A percentile compares a stretch with the other conserved stretches of the same genome.
phyloP scores from a whole-genome alignment of 2,797 vertebrate species.

The Bucorvus abyssinicus region DNA sequence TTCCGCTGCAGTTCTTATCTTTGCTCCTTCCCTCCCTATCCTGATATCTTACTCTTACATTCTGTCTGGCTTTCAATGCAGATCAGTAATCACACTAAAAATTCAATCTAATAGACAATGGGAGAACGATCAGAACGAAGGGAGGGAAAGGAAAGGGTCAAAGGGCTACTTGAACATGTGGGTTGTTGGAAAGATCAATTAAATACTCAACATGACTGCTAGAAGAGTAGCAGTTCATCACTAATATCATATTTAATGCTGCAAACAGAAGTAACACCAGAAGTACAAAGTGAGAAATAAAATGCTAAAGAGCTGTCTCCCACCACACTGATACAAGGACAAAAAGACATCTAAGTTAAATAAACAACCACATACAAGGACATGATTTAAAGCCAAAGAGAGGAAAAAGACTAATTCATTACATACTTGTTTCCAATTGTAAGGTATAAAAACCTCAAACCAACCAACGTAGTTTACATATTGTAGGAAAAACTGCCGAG shows the following conservation, averaged over 20 bases:
- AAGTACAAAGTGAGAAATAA: not conserved
- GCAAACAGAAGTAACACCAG: not conserved
- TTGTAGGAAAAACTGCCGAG: not conserved
- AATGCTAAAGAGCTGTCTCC: not conserved
- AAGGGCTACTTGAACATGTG: conserved; percentile 32
- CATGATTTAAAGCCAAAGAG: not conserved
- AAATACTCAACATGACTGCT: not conserved
- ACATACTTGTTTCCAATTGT: not conserved
- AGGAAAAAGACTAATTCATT: not conserved
- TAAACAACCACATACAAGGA: not conserved
- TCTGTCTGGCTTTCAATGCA: conserved; percentile 61
- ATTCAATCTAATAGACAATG: conserved; percentile 84
- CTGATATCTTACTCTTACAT: conserved; percentile 76
- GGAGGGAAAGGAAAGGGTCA: conserved; percentile 40
- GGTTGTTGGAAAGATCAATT: not conserved
- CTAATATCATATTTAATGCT: not conserved
- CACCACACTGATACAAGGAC: not conserved
- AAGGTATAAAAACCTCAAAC: not conserved
- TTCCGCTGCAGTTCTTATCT: conserved; percentile 80
- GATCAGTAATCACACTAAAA: conserved; percentile 85
- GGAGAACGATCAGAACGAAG: conserved; percentile 41
- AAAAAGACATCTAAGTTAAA: not conserved
- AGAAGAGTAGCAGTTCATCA: not conserved
- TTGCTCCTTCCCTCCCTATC: conserved; percentile 46
- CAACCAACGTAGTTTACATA: not conserved